phyloP scores from a whole-genome alignment of 2,113 vertebrate genomes.

The Barnardius zonarius region DNA sequence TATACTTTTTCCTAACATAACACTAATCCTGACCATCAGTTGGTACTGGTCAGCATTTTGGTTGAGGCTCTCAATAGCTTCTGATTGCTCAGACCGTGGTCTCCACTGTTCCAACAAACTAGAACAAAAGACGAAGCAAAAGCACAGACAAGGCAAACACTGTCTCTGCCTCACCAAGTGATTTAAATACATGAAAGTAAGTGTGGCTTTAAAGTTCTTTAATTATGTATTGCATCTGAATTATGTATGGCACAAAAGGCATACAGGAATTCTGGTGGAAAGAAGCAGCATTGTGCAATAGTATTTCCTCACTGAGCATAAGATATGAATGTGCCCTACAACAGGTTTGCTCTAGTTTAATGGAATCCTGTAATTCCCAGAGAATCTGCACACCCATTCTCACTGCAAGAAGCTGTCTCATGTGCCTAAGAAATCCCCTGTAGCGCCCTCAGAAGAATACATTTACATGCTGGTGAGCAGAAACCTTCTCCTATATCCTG shows the following conservation, averaged over 20 bases:
- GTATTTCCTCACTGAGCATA: neutral
- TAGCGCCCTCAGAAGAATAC: neutral
- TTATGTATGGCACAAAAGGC: conserved; percentile 28
- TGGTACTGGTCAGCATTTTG: neutral
- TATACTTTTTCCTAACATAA: neutral
- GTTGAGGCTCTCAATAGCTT: neutral
- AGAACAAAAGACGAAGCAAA: neutral
- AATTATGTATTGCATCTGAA: conserved; percentile 57
- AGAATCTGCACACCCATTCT: neutral
- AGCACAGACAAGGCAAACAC: neutral
- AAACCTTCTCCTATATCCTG: neutral
- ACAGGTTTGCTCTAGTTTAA: neutral
- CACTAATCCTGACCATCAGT: neutral
- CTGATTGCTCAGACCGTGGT: neutral
- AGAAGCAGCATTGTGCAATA: neutral
- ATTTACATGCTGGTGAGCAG: neutral
- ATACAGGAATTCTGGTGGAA: neutral
- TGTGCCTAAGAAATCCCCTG: neutral
- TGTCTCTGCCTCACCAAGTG: neutral
- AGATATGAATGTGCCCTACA: neutral
- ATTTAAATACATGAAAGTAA: conserved; percentile 54
- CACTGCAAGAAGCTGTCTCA: neutral
- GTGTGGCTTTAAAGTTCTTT: conserved; percentile 8
- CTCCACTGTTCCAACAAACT: neutral
- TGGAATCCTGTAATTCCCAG: neutral